Conservation (phyloP, 2,888 invertebrate species). For the Plagiodera versicolora region DNA sequence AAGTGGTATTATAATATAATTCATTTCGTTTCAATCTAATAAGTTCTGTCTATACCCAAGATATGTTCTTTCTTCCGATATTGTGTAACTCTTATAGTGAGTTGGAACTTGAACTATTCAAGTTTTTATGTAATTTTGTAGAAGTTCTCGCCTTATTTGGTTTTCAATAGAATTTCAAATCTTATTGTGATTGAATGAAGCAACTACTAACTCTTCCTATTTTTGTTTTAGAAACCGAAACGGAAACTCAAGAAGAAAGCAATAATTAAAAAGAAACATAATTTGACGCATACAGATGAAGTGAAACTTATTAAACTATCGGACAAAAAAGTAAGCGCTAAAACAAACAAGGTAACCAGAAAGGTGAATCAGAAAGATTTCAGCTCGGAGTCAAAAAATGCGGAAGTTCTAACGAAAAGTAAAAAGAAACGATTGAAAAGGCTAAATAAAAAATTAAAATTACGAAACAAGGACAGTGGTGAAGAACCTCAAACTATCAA, state of each 20-base stretch:
- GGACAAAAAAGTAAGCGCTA: not conserved
- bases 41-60: no score
- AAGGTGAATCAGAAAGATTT: not conserved
- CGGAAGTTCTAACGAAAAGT: constrained; percentile 24
- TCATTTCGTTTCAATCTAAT: no score
- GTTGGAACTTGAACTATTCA: no score
- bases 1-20: no score
- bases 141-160: no score
- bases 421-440: constrained; percentile 43
- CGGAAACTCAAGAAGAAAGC: not conserved
- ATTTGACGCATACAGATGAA: not conserved
- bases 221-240: constrained; percentile 2
- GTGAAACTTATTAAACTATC: not conserved
- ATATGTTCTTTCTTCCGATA: no score
- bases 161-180: no score
- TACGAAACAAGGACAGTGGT: not conserved
- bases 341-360: not conserved
- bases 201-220: no score
- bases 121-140: no score
- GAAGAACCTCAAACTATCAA: not conserved
- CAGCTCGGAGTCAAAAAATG: not conserved
- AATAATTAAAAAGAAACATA: not conserved
- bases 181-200: no score
- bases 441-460: constrained; percentile 38
- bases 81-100: no score